Evolutionary conservation across 2,113 vertebrate genomes (phyloP).

Genomic region (Nycticebus coucang): DNA sequence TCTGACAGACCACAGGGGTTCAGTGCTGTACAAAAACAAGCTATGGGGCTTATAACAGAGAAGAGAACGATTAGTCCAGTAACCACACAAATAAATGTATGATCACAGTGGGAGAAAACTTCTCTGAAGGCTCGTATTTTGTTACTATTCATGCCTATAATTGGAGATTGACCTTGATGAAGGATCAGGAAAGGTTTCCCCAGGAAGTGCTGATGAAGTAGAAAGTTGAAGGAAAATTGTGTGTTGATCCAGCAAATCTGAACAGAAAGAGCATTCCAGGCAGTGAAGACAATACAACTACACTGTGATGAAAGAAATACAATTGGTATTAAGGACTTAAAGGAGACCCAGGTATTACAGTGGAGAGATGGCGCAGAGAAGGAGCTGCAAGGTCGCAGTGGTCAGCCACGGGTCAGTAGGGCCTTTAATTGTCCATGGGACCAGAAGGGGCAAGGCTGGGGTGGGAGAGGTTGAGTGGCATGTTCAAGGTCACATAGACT

Average conservation of each 20-base stretch:
- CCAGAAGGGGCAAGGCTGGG: not conserved
- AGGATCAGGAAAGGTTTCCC: not conserved
- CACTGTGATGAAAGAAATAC: not conserved
- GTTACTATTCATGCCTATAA: not conserved
- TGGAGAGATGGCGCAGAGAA: not conserved
- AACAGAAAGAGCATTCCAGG: not conserved
- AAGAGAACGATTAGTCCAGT: not conserved
- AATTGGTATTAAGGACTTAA: not conserved
- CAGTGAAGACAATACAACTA: not conserved
- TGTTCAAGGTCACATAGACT: no score
- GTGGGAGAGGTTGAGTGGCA: rapidly evolving
- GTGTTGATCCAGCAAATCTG: not conserved
- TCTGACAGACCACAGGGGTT: not conserved
- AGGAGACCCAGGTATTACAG: not conserved
- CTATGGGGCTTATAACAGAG: not conserved
- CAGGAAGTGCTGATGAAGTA: not conserved
- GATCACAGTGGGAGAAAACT: not conserved
- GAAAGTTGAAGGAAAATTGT: not conserved
- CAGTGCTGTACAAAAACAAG: not conserved
- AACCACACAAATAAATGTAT: not conserved
- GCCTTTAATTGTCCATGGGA: not conserved
- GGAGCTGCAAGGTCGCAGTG: not conserved
- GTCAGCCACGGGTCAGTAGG: not conserved
- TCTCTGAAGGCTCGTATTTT: not conserved
- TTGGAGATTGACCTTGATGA: not conserved